Conservation (phyloP, 2,888 invertebrate genomes). For the Apotomis betuletana region DNA sequence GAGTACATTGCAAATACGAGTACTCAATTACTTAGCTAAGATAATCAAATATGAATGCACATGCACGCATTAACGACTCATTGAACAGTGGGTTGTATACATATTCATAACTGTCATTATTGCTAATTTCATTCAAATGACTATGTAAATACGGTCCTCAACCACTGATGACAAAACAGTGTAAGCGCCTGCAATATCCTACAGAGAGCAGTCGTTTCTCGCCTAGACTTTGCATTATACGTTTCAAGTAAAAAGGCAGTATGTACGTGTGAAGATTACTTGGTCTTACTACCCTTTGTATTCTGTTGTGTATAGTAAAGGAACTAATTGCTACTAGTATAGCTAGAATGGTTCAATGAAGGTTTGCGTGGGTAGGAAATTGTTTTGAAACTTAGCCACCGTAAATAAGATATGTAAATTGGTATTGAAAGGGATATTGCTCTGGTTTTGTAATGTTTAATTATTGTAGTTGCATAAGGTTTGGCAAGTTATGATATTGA, state of each 20-base stretch:
- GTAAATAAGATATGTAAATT: conserved; percentile 38
- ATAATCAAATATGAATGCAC: conserved; percentile 23
- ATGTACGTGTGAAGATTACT: background rate
- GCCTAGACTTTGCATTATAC: background rate
- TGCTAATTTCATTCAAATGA: conserved; percentile 41
- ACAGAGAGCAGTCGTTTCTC: background rate
- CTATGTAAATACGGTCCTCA: conserved; percentile 44
- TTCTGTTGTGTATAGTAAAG: background rate
- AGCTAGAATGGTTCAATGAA: conserved; percentile 47
- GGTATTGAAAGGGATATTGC: conserved; percentile 28
- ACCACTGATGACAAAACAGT: background rate
- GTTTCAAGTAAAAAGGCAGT: background rate
- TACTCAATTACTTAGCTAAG: background rate
- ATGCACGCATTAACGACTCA: conserved; percentile 19
- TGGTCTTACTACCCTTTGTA: background rate
- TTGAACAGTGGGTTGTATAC: conserved; percentile 32
- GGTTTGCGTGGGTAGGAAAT: conserved; percentile 48
- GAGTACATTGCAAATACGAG: no score
- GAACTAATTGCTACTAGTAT: conserved; percentile 41
- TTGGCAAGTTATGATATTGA: background rate
- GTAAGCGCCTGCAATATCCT: background rate
- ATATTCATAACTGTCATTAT: conserved; percentile 37
- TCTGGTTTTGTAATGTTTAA: conserved; percentile 24
- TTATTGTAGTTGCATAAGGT: conserved; percentile 16
- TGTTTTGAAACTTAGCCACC: conserved; percentile 41